Percentiles rank a stretch among this genome's conserved stretches.
Evolutionary conservation across 2,113 vertebrate genomes (phyloP).

Genomic region (Pangasianodon gigas): DNA sequence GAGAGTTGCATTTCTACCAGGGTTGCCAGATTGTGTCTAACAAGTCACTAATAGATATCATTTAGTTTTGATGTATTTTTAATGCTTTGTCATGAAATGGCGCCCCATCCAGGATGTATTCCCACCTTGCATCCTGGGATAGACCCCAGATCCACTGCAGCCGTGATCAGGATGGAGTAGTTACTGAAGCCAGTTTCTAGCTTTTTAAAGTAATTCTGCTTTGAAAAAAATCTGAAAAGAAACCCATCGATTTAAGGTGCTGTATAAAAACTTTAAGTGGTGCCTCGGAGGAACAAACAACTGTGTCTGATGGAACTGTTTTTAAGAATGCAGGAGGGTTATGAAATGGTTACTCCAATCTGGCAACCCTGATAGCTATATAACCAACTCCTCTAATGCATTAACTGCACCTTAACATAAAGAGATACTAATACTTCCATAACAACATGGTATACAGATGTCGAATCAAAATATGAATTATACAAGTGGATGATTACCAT

Average conservation of each 20-base stretch:
- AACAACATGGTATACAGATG: not conserved
- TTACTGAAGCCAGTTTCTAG: not conserved
- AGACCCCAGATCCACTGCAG: not conserved
- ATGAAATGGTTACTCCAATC: not conserved
- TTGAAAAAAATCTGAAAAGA: not conserved
- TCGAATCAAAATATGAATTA: not conserved
- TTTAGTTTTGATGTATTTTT: not conserved
- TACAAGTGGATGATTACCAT: not conserved
- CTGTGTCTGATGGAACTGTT: not conserved
- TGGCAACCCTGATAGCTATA: not conserved
- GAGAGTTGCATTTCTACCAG: not conserved
- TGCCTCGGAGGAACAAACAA: not conserved
- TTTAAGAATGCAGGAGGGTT: not conserved
- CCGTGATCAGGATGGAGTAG: not conserved
- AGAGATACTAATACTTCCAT: not conserved
- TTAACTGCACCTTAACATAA: not conserved
- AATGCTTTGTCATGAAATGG: not conserved
- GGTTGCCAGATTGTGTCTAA: not conserved
- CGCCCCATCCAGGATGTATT: not conserved
- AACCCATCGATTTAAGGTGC: not conserved
- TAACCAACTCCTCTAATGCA: not conserved
- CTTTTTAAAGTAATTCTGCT: not conserved
- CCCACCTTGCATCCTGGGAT: not conserved
- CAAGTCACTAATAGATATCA: not conserved
- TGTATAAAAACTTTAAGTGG: not conserved